Base-by-base conservation (phyloP, 1,140 invertebrate genomes). In the Argopecten irradians region DNA sequence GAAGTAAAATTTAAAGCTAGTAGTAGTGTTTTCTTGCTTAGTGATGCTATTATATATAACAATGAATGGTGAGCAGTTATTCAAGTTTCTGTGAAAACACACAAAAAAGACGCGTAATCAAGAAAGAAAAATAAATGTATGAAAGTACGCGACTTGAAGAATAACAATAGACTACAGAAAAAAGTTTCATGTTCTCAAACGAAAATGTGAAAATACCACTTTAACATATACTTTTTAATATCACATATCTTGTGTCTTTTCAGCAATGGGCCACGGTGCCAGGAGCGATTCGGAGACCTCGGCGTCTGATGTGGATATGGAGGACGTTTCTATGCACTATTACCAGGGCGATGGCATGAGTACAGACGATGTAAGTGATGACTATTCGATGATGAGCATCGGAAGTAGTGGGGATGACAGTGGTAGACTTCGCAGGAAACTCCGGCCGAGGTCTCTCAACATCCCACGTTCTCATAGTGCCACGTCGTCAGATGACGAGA, bases 401-500 rank as follows among this genome's bases (percentile, higher is more conserved):
- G 92, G 91, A 87, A 93, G 93, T 87, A 92, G 89, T 86, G 93
- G 91, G 82, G 91, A 90, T 35, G 91, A 89, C 16, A 92, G 87
- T 88, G 85, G 84, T 86, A 90, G 83, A 35, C 84, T 91, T 5
- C 91, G 91, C 9, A 88, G 92, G 43, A 94, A 95, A 88, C 93
- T 94, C 87, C 89, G 94, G 82, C 94, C 94, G 0, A 91, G 91
- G 84, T 94, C 92, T 41, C 88, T 95, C 34, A 93, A 92, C 92
- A 90, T 95, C 22, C 91, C 93, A 34, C 91, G 93, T 82, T 94
- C 93, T 9, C 91, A 92, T 41, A 94, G 94, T 88, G 92, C 92
- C 22, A 94, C 94, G 13, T 94, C 94, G 22, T 94, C 94, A 1
- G 93, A 94, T 84, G 94, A 95, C 41, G 93, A 95, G 43, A 92